Evolutionary conservation across 2,888 invertebrate genomes (phyloP).

Genomic region (Callosobruchus maculatus): DNA sequence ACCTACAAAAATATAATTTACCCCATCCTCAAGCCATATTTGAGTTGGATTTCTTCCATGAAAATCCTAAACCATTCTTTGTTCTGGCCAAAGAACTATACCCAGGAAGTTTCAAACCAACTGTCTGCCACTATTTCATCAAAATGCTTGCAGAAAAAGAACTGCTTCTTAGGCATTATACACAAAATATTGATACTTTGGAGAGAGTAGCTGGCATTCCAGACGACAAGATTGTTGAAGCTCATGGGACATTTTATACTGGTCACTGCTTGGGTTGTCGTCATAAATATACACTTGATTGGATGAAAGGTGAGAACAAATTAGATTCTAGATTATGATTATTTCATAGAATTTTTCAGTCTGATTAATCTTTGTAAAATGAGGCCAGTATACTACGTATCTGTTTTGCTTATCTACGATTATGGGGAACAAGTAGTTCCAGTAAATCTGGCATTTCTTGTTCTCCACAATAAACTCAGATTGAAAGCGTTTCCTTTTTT

Average conservation of each 20-base stretch:
- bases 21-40: slow-evolving; percentile 92
- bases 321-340: too few relatives aligned
- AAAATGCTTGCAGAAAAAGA: slow-evolving; percentile 80
- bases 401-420: too few relatives aligned
- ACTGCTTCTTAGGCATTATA: slow-evolving; percentile 69
- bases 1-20: slow-evolving; percentile 85
- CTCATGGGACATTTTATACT: slow-evolving; percentile 90
- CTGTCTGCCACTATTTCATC: slow-evolving; percentile 87
- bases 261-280: slow-evolving; percentile 81
- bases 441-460: too few relatives aligned
- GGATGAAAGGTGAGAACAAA: slow-evolving; percentile 82
- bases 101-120: slow-evolving; percentile 85
- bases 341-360: too few relatives aligned
- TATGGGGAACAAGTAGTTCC: too few relatives aligned
- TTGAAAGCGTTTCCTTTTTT: neutral
- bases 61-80: slow-evolving; percentile 91
- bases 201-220: slow-evolving; percentile 84
- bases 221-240: slow-evolving; percentile 83
- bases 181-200: slow-evolving; percentile 91
- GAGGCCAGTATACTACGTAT: too few relatives aligned
- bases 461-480: too few relatives aligned
- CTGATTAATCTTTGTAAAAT: too few relatives aligned
- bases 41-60: slow-evolving; percentile 80
- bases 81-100: slow-evolving; percentile 84
- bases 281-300: slow-evolving; percentile 68